Base-by-base conservation (phyloP, 23 tunicate genomes). In the Aplidium turbinatum region DNA sequence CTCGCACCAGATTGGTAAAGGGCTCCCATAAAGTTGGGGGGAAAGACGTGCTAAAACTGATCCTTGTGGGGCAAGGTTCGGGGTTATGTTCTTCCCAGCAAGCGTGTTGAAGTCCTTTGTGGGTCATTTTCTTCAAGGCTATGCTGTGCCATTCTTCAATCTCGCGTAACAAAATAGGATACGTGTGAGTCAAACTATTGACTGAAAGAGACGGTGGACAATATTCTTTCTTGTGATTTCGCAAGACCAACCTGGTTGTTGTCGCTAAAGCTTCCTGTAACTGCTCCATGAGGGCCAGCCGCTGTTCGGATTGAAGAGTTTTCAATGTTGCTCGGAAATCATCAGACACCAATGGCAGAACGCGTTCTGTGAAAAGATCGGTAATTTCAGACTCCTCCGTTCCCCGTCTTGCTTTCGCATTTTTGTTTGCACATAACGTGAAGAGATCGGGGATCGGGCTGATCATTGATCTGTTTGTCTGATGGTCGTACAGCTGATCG, bases 21-120 rank as follows among this genome's bases (percentile, higher is more conserved):
- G 96, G 87, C 11, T 81, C 60, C 96, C 96, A 88, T 29, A 88
- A 48, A 0, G 72, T 70, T 3, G 83, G 87, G 33, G 85, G 74
- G 24, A 88, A 57, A 0, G 87, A 76, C 21, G 76, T 32, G 58
- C 83, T 81, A 50, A 88, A 75, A 38, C 65, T 69, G 0, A 68
- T 70, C 36, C 56, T 30, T 4, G 25, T 40, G 20, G 28, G 35
- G 72, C 96, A 88, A 1, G 26, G 20, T 1, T 31, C 50, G 4
- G 33, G 75, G 11, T 25, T 21, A 9, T 47, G 23, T 25, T 33
- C 24, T 1, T 26, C 20, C 96, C 96, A 88, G 51, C 96, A 88
- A 23, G 22, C 29, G 7, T 55, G 36, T 4, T 58, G 63, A 1
- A 75, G 18, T 0, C 18, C 39, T 11, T 51, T 34, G 4, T 6